Percentiles rank a stretch among this genome's conserved stretches.
Evolutionary conservation across 1,140 invertebrate species (phyloP).

Genomic region (Rhagoletis pomonella): DNA sequence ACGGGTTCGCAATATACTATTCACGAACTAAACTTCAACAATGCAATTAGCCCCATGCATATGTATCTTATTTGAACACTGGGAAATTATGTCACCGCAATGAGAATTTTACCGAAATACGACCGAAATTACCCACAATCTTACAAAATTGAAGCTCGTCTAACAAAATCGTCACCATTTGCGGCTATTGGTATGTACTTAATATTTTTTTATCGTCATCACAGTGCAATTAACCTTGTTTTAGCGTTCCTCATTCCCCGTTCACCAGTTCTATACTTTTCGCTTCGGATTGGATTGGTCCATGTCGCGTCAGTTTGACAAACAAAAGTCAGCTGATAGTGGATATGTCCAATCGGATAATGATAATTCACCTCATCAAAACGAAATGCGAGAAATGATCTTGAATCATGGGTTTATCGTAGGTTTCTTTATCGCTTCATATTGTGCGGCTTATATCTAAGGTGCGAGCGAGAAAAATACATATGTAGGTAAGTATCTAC

Average conservation of each 20-base stretch:
- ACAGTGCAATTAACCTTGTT: background rate
- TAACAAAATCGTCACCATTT: background rate
- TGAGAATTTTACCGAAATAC: too few species aligned
- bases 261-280: background rate
- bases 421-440: background rate
- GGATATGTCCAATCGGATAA: too few species aligned
- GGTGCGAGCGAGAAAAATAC: background rate
- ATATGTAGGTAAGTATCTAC: background rate
- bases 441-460: background rate
- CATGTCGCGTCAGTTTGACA: background rate
- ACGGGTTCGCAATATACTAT: constrained; percentile 6
- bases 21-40: background rate
- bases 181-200: background rate
- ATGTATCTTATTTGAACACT: background rate
- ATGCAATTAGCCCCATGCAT: background rate
- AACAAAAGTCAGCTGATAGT: constrained; percentile 29
- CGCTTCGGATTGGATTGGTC: background rate
- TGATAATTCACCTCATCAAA: background rate
- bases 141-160: too few species aligned
- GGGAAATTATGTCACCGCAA: background rate
- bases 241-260: background rate
- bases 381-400: constrained; percentile 7
- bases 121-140: too few species aligned
- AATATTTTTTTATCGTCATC: background rate
- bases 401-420: background rate